Conservation (phyloP, 2,888 invertebrate genomes). For the Tuta absoluta region DNA sequence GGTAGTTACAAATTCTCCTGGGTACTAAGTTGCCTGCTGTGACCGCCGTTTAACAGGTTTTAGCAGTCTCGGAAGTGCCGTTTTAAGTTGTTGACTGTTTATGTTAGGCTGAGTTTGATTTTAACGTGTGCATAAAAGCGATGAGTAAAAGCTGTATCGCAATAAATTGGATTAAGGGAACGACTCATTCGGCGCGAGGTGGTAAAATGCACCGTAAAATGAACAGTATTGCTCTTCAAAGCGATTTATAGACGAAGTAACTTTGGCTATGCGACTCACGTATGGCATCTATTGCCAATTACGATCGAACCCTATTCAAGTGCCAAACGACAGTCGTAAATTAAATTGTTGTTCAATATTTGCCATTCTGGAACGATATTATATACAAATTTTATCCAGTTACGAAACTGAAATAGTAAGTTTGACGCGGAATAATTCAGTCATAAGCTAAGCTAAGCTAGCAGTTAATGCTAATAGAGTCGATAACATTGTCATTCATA, state of each 20-base stretch:
- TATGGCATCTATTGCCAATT: constrained; percentile 13
- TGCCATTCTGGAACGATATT: neutral
- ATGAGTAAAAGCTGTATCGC: neutral
- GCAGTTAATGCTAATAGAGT: neutral
- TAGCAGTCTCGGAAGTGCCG: neutral
- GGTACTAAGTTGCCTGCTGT: constrained; percentile 1
- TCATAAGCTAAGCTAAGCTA: too few relatives aligned
- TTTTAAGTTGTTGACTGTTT: constrained; percentile 3
- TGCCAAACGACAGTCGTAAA: constrained; percentile 7
- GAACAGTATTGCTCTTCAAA: constrained; percentile 14
- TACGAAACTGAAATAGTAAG: neutral
- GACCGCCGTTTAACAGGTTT: constrained; percentile 7
- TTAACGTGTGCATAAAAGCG: neutral
- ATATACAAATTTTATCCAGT: neutral
- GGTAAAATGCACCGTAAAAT: constrained; percentile 9
- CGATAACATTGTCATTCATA: neutral
- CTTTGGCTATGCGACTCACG: constrained; percentile 12
- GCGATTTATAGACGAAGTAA: neutral
- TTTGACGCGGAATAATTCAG: neutral
- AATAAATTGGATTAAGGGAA: neutral
- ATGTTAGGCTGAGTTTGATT: neutral
- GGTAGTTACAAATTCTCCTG: neutral
- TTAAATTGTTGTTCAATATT: constrained; percentile 10
- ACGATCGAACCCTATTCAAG: neutral
- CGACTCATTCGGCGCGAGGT: neutral